Conservation (phyloP, 2,888 invertebrate species). For the Pherbina coryleti region DNA sequence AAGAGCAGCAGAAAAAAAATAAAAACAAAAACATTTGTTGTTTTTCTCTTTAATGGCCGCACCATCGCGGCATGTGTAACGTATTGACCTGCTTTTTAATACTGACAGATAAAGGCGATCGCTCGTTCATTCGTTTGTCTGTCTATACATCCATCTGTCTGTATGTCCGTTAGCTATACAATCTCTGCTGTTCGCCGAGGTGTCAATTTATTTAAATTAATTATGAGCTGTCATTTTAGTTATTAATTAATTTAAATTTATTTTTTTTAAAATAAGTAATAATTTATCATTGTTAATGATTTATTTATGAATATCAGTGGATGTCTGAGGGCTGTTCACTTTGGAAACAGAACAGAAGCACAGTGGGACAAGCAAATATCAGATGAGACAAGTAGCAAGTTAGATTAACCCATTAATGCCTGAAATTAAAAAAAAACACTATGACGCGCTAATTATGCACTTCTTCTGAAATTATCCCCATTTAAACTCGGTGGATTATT, state of each 20-base stretch:
- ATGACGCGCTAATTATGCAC: too few species aligned
- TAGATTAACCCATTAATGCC: too few species aligned
- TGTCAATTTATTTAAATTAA: conserved; percentile 37
- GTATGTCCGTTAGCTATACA: not conserved
- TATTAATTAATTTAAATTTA: conserved; percentile 25
- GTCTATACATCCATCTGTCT: not conserved
- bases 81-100: conserved; percentile 33
- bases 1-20: not conserved
- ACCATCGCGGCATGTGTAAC: conserved; percentile 4
- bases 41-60: conserved; percentile 1
- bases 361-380: too few species aligned
- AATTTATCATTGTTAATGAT: conserved; percentile 12
- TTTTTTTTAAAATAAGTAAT: conserved; percentile 7
- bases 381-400: too few species aligned
- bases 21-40: not conserved
- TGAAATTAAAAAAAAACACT: too few species aligned
- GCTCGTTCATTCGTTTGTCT: not conserved
- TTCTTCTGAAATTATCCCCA: too few species aligned
- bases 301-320: not conserved
- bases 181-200: conserved; percentile 2
- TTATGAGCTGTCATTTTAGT: conserved; percentile 30
- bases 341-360: too few species aligned
- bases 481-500: too few species aligned
- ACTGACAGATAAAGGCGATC: conserved; percentile 11
- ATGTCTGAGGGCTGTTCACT: too few species aligned